These are phyloP conservation scores for Coilia nasus DNA, from an alignment of 2,797 vertebrate species.

Conservation along the genomic window DNA sequence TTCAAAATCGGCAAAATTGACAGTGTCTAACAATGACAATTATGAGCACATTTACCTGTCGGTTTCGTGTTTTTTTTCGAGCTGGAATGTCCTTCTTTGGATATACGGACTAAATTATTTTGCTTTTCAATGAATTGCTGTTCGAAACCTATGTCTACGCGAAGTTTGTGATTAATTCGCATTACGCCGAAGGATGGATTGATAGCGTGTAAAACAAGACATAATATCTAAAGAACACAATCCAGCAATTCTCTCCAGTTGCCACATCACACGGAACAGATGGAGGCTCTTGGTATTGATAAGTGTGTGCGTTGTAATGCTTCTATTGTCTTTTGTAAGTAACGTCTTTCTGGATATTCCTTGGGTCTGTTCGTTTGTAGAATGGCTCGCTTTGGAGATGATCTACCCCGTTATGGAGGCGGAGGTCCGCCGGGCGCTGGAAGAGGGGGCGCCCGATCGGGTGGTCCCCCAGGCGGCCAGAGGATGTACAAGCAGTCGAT, in stretches of 20 bases:
- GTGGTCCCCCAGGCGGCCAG: constrained; percentile 84
- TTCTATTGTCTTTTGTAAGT: constrained; percentile 73
- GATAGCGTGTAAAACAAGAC: constrained; percentile 54
- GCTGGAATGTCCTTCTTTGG: constrained; percentile 53
- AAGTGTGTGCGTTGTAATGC: constrained; percentile 80
- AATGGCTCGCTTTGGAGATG: constrained; percentile 97
- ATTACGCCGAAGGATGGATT: constrained; percentile 57
- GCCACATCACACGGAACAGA: constrained; percentile 27
- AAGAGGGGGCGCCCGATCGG: constrained; percentile 80
- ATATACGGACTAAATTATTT: constrained; percentile 54
- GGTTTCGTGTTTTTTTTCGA: constrained; percentile 37
- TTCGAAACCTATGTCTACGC: constrained; percentile 39
- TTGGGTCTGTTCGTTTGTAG: constrained; percentile 83
- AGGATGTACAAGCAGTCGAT: constrained; percentile 99
- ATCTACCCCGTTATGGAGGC: constrained; percentile 94
- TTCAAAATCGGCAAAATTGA: not conserved
- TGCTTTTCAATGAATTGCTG: constrained; percentile 34
- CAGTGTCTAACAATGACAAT: not conserved
- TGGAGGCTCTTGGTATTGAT: constrained; percentile 63
- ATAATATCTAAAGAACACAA: constrained; percentile 49
- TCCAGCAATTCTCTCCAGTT: constrained; percentile 35
- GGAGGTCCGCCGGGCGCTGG: constrained; percentile 81
- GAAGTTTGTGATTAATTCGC: constrained; percentile 56
- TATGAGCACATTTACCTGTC: constrained; percentile 29
- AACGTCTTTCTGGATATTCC: constrained; percentile 80